Base-by-base conservation (phyloP, 2,888 invertebrate species). In the Rutpela maculata region DNA sequence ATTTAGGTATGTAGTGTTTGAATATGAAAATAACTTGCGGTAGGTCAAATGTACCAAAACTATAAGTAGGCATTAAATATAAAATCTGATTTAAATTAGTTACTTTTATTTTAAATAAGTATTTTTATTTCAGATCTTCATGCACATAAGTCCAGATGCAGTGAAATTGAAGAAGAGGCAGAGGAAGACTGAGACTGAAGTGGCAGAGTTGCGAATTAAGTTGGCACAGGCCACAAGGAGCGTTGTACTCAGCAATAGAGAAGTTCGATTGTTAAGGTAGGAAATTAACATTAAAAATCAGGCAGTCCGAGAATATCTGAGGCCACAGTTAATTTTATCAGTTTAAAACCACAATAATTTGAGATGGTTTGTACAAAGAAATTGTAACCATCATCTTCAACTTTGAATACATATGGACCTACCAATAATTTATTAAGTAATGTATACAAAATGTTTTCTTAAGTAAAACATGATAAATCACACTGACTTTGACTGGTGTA, bases 101-200 rank as follows among this genome's bases (percentile, higher is more conserved):
- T 38, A 1, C 1, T 18, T 19, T 18, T 11, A 57, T 10, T 5
- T 57, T n/a, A 5, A 57, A 57, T 19, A 57, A 7, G 7, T 57
- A 26, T 60, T 19, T 75, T 66, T 38, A 72, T 84, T 84, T 70
- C 71, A 88, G 88, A 93, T 95, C 66, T 93, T 93, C 86, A 94
- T 96, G 93, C 95, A 96, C 85, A 96, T 98, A 85, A 94, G 94
- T 84, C 96, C 97, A 1, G 94, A 94, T 77, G 95, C 96, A 87
- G 96, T 98, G 0, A 97, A 97, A 90, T 91, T 95, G 84, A 94
- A 96, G 75, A 97, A 98, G 88, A 94, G 97, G 81, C 96, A 97
- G 89, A 92, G 98, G 75, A 98, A 98, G 92, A 95, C 97, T 17
- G 96, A 96, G 88, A 96, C 95, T 11, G 98, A 98, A 91, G 95